Evolutionary conservation across 1,140 invertebrate species (phyloP).

Genomic region (Fopius arisanus): DNA sequence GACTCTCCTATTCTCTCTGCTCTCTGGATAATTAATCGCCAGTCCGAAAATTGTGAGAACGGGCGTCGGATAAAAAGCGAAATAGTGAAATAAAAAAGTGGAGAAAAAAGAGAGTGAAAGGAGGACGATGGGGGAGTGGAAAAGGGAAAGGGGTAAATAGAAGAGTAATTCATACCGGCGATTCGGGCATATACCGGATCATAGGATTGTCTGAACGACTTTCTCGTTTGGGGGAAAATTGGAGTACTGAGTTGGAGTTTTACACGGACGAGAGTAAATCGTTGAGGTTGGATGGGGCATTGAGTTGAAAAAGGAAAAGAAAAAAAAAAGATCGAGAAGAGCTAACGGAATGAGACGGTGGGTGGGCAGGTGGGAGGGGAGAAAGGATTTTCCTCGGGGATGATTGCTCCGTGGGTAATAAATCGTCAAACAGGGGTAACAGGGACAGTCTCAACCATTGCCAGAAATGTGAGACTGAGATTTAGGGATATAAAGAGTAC

Average conservation of each 20-base stretch:
- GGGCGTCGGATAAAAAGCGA: neutral
- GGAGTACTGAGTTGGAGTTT: conserved; percentile 10
- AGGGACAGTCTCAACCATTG: neutral
- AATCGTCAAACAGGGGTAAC: neutral
- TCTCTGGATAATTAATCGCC: neutral
- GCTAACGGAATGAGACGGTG: neutral
- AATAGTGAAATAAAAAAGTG: neutral
- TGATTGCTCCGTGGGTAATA: conserved; percentile 8
- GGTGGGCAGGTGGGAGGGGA: neutral
- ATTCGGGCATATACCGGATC: conserved; percentile 19
- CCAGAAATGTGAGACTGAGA: neutral
- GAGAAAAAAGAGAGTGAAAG: neutral
- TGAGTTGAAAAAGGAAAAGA: neutral
- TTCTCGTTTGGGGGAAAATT: conserved; percentile 16
- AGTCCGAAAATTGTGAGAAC: neutral
- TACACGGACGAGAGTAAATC: conserved; percentile 26
- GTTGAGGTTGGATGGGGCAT: conserved; percentile 20
- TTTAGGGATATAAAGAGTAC: neutral
- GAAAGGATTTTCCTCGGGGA: neutral
- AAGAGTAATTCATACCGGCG: conserved; percentile 25
- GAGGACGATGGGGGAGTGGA: neutral
- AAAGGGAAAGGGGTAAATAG: neutral
- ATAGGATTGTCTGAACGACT: neutral
- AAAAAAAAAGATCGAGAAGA: neutral
- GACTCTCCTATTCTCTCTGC: neutral